These are phyloP conservation scores for Diabrotica undecimpunctata DNA, from an alignment of 1,140 invertebrate genomes.

Conservation along the genomic window DNA sequence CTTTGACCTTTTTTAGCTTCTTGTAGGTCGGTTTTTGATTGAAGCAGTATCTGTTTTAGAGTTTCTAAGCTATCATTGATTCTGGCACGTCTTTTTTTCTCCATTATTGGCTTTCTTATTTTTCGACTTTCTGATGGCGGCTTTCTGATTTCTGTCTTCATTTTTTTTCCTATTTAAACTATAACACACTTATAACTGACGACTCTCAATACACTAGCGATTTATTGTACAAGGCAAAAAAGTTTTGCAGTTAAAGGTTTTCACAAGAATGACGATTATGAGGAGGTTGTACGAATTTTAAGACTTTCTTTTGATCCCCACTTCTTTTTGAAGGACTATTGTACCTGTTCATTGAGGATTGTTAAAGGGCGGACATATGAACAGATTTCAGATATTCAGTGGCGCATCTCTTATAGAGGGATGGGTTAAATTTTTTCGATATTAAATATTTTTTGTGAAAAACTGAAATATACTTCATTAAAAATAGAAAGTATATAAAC, in stretches of 20 bases:
- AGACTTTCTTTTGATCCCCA: conserved; percentile 17
- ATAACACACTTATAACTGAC: too few species aligned
- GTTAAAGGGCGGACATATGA: background rate
- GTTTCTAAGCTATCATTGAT: conserved; percentile 65
- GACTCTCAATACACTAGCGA: background rate
- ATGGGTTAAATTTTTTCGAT: too few species aligned
- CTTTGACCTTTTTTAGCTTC: conserved; percentile 39
- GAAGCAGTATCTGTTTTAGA: conserved; percentile 59
- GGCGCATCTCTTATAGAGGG: background rate
- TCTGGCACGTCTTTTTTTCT: conserved; percentile 62
- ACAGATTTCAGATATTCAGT: background rate
- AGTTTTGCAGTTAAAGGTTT: conserved; percentile 9
- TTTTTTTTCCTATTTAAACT: conserved; percentile 7
- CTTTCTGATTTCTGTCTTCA: conserved; percentile 25
- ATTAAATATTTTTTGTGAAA: too few species aligned
- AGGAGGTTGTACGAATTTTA: conserved; percentile 21
- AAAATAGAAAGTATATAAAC: too few species aligned
- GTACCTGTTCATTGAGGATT: conserved; percentile 22
- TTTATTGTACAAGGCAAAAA: conserved; percentile 1
- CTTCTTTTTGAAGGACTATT: conserved; percentile 9
- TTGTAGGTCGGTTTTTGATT: conserved; percentile 48
- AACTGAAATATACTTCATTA: too few species aligned
- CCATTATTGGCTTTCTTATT: conserved; percentile 68
- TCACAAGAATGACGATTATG: conserved; percentile 19
- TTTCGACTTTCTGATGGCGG: conserved; percentile 25